Evolutionary conservation across 2,113 vertebrate species (phyloP), one percentile per base, ranked within the genome.

Genomic region (Oncorhynchus mykiss): DNA sequence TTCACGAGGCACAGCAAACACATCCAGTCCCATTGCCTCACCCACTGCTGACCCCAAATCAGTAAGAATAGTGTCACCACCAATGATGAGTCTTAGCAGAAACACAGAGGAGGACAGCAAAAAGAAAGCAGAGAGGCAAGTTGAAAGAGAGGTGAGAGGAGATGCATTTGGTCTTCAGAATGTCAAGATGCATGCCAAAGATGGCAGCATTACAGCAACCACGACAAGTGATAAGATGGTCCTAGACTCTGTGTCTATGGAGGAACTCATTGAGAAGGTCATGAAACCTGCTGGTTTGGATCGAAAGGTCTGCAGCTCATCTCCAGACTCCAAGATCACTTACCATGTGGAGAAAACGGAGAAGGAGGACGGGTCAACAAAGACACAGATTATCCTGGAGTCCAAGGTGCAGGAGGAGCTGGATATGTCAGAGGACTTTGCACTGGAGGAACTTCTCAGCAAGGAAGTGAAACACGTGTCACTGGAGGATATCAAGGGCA

Each of bases 401-500:
- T 96, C 96, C 20, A 95, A 93, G 77, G 87, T 96, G 77, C 92
- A 95, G 1, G 95, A 96, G 76, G 92, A 95, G 1, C 29, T 97
- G 5, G 92, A 94, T 74, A 4, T 96, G 82, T 93, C 93, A 1
- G 86, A 92, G 39, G 82, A 93, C 75, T 87, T 87, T 1, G 90
- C 85, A 20, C 77, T 93, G 76, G 88, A 93, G 6, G 89, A 94
- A 73, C 85, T 97, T 0, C 84, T 96, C 80, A 92, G 84, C 67
- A 91, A 90, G 80, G 93, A 93, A 13, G 82, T 87, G n/a, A 93
- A 92, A 87, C 95, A 93, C 71, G 88, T 93, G 25, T 88, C 94
- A 65, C 80, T 91, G 78, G 92, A 94, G 73, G 93, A 94, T 48
- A 84, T 94, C 73, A 87, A 91, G 82, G 93, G 80, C 89, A 88